phyloP scores from a whole-genome alignment of 2,797 vertebrate species.

The Onychomys leucogaster region DNA sequence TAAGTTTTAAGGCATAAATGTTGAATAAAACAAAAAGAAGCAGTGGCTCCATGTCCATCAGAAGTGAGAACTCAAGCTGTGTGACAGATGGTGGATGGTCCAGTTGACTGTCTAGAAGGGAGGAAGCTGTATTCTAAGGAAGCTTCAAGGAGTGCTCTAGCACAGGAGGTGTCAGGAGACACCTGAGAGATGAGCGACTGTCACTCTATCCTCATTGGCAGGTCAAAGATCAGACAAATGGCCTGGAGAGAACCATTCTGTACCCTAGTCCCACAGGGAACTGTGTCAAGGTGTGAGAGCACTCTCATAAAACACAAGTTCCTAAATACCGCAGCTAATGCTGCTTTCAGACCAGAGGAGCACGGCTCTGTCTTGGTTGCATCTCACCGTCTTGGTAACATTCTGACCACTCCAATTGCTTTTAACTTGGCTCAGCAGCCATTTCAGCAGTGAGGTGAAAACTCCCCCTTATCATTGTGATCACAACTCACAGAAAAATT shows the following conservation, averaged over 20 bases:
- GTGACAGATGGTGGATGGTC: neutral
- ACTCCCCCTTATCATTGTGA: neutral
- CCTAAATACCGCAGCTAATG: neutral
- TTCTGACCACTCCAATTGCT: neutral
- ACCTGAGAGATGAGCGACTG: neutral
- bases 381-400: neutral
- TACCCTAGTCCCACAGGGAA: accelerated
- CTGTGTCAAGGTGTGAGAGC: too few species aligned
- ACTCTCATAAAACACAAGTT: neutral
- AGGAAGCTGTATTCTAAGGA: neutral
- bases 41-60: neutral
- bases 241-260: neutral
- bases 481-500: neutral
- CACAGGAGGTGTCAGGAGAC: neutral
- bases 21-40: neutral
- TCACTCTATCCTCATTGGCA: neutral
- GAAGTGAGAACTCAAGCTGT: accelerated
- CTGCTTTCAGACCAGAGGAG: neutral
- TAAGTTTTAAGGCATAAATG: neutral
- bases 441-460: neutral
- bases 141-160: neutral
- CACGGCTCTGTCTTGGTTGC: neutral
- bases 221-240: neutral
- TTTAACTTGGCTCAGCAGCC: neutral
- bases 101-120: neutral